These are phyloP conservation scores for Liodrosophila aerea DNA, from an alignment of 2,888 invertebrate species.

Conservation along the genomic window DNA sequence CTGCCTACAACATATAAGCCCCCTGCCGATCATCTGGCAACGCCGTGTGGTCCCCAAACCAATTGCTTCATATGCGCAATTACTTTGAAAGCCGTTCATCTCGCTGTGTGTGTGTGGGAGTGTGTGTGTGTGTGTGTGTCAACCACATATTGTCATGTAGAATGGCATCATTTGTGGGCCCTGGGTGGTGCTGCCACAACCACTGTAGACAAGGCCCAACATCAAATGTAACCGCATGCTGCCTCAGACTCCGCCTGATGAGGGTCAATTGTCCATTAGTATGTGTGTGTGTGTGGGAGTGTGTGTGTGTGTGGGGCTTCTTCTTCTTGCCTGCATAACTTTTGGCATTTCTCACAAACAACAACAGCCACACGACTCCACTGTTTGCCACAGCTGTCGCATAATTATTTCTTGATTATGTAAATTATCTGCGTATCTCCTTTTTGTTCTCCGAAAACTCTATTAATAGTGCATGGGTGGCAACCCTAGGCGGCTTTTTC, in stretches of 20 bases:
- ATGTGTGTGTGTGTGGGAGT: conserved; percentile 8
- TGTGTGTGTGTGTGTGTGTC: conserved; percentile 3
- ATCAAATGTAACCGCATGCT: conserved; percentile 71
- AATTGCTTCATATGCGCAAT: conserved; percentile 54
- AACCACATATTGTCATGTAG: conserved; percentile 72
- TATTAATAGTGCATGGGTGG: conserved; percentile 55
- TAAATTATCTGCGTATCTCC: conserved; percentile 46
- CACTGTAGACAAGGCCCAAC: conserved; percentile 55
- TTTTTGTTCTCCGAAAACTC: conserved; percentile 41
- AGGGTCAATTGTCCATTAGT: conserved; percentile 63
- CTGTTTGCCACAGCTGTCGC: conserved; percentile 54
- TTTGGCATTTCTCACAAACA: conserved; percentile 50
- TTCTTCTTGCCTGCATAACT: conserved; percentile 50
- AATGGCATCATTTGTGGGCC: conserved; percentile 71
- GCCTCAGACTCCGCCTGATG: conserved; percentile 43
- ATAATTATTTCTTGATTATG: conserved; percentile 75
- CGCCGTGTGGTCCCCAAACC: conserved; percentile 3
- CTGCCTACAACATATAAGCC: neutral
- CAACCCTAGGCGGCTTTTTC: neutral
- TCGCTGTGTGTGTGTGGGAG: neutral
- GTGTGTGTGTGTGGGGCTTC: conserved; percentile 24
- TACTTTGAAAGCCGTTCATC: conserved; percentile 66
- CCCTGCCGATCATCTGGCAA: neutral
- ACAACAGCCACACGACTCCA: conserved; percentile 4
- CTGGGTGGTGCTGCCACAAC: conserved; percentile 38